Base-by-base conservation (phyloP, 1,140 invertebrate species). In the Temnothorax longispinosus region DNA sequence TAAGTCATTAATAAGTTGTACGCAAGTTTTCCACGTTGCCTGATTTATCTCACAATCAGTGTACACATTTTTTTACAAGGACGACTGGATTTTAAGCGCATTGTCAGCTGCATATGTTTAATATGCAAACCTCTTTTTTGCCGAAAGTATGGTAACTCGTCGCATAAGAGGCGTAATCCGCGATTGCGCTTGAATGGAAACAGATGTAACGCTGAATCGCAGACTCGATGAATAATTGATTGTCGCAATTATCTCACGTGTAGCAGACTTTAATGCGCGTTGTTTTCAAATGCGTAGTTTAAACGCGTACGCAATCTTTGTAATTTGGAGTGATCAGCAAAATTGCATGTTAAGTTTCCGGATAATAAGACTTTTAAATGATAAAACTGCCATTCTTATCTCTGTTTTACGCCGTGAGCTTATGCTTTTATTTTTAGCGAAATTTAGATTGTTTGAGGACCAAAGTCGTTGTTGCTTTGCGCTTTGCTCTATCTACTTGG, bases 181-280 rank as follows among this genome's bases (percentile, higher is more conserved):
- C 27, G 41, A 21, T 47, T 47, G 27, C 18, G 21, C 58, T 47
- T 64, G 76, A 78, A 50, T 65, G 58, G n/a, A 78, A 78, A 78
- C 15, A 77, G 75, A 77, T 32, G 15, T 44, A 27, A n/a, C 2
- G 6, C 47, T 56, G 38, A 75, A 65, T 35, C n/a, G 27, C 41
- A 47, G 7, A 50, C 58, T 50, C 6, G 62, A 21, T 50, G 38
- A 50, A 78, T 78, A 78, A 78, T 47, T 64, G 41, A 44, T 64
- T 78, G 35, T 77, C 18, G 15, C 15, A 47, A 50, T 50, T 38
- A 13, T 18, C 56, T 21, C 35, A 18, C 15, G 38, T 60, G 13
- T 0, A 10, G 5, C 5, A 18, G n/a, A 64, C 65, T 78, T 65
- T 47, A 62, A 65, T 10, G 15, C 10, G 27, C 27, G 62, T 21